Percentiles rank a stretch among this genome's conserved stretches.
These are phyloP conservation scores for Meda fulgida DNA, from an alignment of 2,797 vertebrate genomes.

Conservation along the genomic window DNA sequence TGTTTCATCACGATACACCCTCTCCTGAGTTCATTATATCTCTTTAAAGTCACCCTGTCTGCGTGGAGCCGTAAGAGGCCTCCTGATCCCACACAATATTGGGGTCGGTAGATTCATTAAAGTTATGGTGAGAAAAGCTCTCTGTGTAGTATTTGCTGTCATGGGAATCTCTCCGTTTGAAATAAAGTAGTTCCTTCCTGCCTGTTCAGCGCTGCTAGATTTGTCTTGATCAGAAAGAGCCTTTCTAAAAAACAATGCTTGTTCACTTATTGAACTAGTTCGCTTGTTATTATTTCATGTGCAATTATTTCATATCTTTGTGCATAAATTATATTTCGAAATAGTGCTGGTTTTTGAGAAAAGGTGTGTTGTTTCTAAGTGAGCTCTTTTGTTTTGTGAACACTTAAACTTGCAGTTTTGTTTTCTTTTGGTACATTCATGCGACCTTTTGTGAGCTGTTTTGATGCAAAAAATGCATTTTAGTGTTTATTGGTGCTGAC, in stretches of 20 bases:
- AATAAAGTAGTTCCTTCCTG: constrained; percentile 34
- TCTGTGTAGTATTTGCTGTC: constrained; percentile 11
- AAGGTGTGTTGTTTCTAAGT: neutral
- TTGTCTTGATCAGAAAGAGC: constrained; percentile 33
- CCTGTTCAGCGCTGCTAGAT: constrained; percentile 17
- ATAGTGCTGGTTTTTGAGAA: constrained; percentile 1
- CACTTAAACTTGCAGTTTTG: constrained; percentile 1
- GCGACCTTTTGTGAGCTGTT: constrained; percentile 11
- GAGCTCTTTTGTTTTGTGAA: neutral
- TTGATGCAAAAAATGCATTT: constrained; percentile 26
- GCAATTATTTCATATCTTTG: neutral
- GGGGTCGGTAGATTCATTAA: constrained; percentile 53
- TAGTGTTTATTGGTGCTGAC: constrained; percentile 26
- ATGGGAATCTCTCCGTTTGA: constrained; percentile 27
- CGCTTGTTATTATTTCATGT: constrained; percentile 10
- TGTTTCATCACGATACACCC: neutral
- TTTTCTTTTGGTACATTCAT: constrained; percentile 3
- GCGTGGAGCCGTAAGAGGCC: neutral
- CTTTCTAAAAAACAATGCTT: neutral
- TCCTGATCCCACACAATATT: constrained; percentile 47
- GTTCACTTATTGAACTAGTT: neutral
- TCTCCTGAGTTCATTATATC: constrained; percentile 36
- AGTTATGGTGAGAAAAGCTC: constrained; percentile 1
- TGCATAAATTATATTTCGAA: neutral
- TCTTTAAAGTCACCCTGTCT: constrained; percentile 18